Base-by-base conservation (phyloP, 2,888 invertebrate species). In the Tiliacea citrago region DNA sequence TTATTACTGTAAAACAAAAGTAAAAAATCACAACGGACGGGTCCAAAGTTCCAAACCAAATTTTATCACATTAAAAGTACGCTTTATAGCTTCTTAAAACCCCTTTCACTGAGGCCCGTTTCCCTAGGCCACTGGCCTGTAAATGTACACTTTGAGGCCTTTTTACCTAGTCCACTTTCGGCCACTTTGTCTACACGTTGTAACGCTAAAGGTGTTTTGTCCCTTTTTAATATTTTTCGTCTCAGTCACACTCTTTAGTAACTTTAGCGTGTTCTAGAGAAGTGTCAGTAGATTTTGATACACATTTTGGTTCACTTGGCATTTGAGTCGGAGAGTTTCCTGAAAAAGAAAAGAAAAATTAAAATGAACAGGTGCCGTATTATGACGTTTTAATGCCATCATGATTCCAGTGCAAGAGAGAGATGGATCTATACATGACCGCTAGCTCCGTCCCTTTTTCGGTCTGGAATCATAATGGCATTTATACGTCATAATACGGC, bases 261-360 rank as follows among this genome's bases (percentile, higher is more conserved):
- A 89, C 86, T 88, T 90, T 90, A 10, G 83, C 79, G 63, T 92
- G 91, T 86, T 93, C 93, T 85, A 88, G 74, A 63, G 88, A 89
- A 5, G 91, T 91, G 66, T 94, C 94, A 18, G 91, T 90, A 0
- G 92, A 85, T 89, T 93, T 94, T 58, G 91, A 86, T 65, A 88
- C 91, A 91, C 90, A 86, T 86, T 93, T 94, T 49, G 80, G 77
- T 35, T 94, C 94, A 87, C 86, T 88, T 8, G 85, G 77, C 68
- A 88, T 84, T 73, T 89, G 92, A 29, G 88, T 89, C 68, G 91
- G 85, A 18, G 92, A 88, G 75, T 90, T 92, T 62, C 91, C 94
- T 94, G 82, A 21, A 77, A 78, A 77, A 79, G 1, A 62, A 39
- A 77, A 45, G 5, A 3, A 8, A 2, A 1, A 16, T 21, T 62